Evolutionary conservation across 1,140 invertebrate species (phyloP).

Genomic region (Lysiphlebus fabarum): DNA sequence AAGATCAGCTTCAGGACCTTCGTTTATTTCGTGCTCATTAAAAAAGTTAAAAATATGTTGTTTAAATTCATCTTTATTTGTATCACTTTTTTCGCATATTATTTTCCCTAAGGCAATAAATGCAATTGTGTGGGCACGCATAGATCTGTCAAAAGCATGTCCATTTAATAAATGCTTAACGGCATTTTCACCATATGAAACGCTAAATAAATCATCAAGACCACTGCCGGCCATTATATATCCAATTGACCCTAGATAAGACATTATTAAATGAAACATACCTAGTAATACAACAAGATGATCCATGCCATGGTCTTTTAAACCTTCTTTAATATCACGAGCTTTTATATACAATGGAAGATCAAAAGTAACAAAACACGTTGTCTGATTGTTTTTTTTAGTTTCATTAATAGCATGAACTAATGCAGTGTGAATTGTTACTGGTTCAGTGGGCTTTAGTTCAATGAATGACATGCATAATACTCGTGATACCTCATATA

Average conservation of each 20-base stretch:
- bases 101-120: no score
- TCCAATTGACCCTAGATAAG: slow-evolving; percentile 30
- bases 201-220: slow-evolving; percentile 19
- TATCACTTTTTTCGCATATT: no score
- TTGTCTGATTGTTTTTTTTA: slow-evolving; percentile 1
- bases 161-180: no score
- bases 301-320: slow-evolving; percentile 29
- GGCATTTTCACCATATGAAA: no score
- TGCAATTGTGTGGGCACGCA: no score
- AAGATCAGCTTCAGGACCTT: no score
- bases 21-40: no score
- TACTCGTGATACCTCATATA: background rate
- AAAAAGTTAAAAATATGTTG: no score
- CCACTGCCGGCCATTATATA: slow-evolving; percentile 30
- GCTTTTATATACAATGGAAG: slow-evolving; percentile 24
- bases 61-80: no score
- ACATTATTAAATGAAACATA: slow-evolving; percentile 32
- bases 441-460: slow-evolving; percentile 1
- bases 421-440: background rate
- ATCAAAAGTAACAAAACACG: slow-evolving; percentile 27
- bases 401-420: background rate
- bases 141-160: no score
- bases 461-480: slow-evolving; percentile 12
- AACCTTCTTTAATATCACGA: slow-evolving; percentile 18
- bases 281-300: slow-evolving; percentile 29